Evolutionary conservation across 2,113 vertebrate species (phyloP).

Genomic region (Lota lota): DNA sequence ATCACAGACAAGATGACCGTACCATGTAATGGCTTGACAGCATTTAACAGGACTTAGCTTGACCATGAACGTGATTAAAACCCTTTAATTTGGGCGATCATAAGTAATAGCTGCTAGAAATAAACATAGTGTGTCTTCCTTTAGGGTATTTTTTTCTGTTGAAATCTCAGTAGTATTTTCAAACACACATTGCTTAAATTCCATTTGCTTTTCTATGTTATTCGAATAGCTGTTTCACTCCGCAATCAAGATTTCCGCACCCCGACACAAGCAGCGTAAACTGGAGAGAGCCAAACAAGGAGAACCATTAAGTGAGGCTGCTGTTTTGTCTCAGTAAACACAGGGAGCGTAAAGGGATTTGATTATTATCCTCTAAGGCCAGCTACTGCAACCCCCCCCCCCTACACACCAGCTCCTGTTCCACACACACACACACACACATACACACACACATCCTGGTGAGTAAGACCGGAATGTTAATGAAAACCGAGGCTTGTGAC

Average conservation of each 20-base stretch:
- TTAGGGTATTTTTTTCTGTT: too few relatives aligned
- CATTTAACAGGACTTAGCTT: too few relatives aligned
- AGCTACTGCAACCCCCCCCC: conserved; percentile 40
- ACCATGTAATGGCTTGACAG: too few relatives aligned
- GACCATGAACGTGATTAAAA: too few relatives aligned
- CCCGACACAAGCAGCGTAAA: conserved; percentile 26
- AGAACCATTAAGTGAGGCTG: conserved; percentile 49
- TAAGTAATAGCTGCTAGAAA: too few relatives aligned
- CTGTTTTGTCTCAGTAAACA: conserved; percentile 69
- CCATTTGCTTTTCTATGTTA: conserved; percentile 14
- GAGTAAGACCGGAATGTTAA: conserved; percentile 59
- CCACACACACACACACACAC: conserved; percentile 14
- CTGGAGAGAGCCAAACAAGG: conserved; percentile 29
- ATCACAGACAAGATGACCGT: too few relatives aligned
- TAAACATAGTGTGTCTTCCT: too few relatives aligned
- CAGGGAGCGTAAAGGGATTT: conserved; percentile 67
- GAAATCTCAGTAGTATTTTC: neutral
- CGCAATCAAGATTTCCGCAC: conserved; percentile 31
- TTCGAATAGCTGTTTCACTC: conserved; percentile 16
- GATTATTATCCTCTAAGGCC: conserved; percentile 56
- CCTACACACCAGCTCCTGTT: too few relatives aligned
- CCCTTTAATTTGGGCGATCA: too few relatives aligned
- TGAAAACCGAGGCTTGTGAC: conserved; percentile 35
- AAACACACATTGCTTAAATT: neutral
- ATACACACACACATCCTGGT: conserved; percentile 31